Base-by-base conservation (phyloP, 2,113 vertebrate genomes). In the Xenopus borealis region DNA sequence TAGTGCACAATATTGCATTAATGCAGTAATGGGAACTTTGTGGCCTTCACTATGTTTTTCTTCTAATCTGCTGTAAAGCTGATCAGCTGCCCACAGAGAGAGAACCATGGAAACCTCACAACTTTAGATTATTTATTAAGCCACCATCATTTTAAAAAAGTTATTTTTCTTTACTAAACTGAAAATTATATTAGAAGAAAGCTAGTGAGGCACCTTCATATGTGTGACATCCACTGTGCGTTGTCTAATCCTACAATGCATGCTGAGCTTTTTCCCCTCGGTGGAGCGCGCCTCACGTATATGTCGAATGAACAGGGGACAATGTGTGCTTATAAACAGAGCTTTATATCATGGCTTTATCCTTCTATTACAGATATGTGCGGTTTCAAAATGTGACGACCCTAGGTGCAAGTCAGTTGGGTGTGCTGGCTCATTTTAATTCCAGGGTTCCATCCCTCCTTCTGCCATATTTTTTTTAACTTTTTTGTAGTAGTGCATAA, bases 71-170 rank as follows among this genome's bases (percentile, higher is more conserved):
- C 57, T 23, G 55, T 75, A 62, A 75, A 75, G 68, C 62, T 75
- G 65, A 68, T 69, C 72, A 69, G 72, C 66, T 62, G 52, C 72
- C 66, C 67, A 69, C 72, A 68, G 72, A 62, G 72, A 68, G 13
- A 69, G 65, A 75, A 75, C 72, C 72, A 75, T 75, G 66, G 72
- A 75, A 75, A 75, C 72, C 72, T 62, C 65, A 62, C 66, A 69
- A 55, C 66, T 62, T 62, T 57, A 53, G n/a, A 44, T 75, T 75
- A 69, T 75, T 75, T 75, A 75, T 75, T 44, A 68, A 61, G 50
- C 65, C n/a, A 27, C 57, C 33, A 27, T 69, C 52, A 75, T 75
- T 68, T 64, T 52, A 69, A 73, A 66, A 65, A 72, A 40, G 45
- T 18, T 47, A 19, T 46, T 52, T 68, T 69, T 69, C n/a, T 66